Conservation (phyloP, 2,797 vertebrate genomes). For the Sardinella longiceps region DNA sequence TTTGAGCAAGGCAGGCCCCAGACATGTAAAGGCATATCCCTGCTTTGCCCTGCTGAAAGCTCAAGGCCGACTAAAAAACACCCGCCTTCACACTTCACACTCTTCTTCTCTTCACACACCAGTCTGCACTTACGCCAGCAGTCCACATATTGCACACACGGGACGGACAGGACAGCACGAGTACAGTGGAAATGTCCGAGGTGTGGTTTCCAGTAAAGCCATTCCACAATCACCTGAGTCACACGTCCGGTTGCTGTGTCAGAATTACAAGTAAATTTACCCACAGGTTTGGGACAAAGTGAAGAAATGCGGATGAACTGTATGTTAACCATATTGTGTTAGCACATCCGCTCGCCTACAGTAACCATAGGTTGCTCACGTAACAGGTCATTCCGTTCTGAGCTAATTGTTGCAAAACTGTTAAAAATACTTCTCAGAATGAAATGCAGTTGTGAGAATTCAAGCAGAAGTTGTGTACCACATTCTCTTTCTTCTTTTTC, state of each 20-base stretch:
- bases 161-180: constrained; percentile 22
- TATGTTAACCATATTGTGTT: background rate
- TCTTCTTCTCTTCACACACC: background rate
- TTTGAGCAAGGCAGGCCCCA: constrained; percentile 36
- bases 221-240: constrained; percentile 20
- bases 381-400: background rate
- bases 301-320: background rate
- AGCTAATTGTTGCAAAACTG: background rate
- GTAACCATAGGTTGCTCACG: background rate
- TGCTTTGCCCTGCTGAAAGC: constrained; percentile 47
- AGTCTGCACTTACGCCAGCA: background rate
- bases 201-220: background rate
- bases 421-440: background rate
- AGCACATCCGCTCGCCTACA: background rate
- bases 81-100: background rate
- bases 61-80: constrained; percentile 18
- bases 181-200: background rate
- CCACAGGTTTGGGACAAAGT: background rate
- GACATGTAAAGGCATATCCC: constrained; percentile 68
- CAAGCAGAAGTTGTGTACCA: background rate
- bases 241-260: background rate
- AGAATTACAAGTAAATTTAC: background rate
- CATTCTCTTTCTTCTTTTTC: background rate
- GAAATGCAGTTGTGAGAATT: constrained; percentile 15
- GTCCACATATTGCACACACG: too few species aligned